phyloP scores from a whole-genome alignment of 2,888 invertebrate genomes.

The Therioaphis trifolii region DNA sequence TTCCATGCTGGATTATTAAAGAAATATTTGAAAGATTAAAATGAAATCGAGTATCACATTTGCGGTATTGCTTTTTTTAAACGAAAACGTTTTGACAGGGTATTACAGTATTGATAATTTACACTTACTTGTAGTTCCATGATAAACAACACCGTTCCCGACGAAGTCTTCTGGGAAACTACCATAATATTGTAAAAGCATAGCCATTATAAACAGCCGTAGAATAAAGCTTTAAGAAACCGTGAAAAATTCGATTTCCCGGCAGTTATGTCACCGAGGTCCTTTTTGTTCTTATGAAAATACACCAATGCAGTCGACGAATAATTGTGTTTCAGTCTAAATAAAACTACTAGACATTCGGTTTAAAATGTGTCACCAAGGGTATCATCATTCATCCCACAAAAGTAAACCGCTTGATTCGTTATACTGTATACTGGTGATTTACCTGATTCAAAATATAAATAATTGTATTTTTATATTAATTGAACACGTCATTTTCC shows the following conservation, averaged over 20 bases:
- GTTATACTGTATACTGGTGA: constrained; percentile 3
- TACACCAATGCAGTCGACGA: not conserved
- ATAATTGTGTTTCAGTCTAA: not conserved
- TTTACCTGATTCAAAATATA: too few species aligned
- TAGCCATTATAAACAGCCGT: constrained; percentile 46
- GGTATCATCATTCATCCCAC: constrained; percentile 38
- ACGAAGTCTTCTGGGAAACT: constrained; percentile 10
- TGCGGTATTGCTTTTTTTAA: too few species aligned
- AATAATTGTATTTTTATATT: too few species aligned
- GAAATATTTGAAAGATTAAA: too few species aligned
- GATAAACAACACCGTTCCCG: not conserved
- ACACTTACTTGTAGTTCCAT: constrained; percentile 51
- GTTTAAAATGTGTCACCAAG: not conserved
- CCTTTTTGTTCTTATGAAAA: constrained; percentile 43
- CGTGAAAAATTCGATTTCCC: constrained; percentile 56
- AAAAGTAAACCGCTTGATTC: constrained; percentile 23
- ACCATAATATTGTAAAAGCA: not conserved
- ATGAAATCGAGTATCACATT: too few species aligned
- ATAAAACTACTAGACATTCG: not conserved
- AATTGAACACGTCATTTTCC: too few species aligned
- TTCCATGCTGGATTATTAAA: too few species aligned
- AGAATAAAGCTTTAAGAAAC: constrained; percentile 45
- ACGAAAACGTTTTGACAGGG: too few species aligned
- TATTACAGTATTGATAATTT: too few species aligned
- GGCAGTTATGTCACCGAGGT: constrained; percentile 57